Evolutionary conservation across 2,797 vertebrate species (phyloP).

Genomic region (Arnoldichthys spilopterus): DNA sequence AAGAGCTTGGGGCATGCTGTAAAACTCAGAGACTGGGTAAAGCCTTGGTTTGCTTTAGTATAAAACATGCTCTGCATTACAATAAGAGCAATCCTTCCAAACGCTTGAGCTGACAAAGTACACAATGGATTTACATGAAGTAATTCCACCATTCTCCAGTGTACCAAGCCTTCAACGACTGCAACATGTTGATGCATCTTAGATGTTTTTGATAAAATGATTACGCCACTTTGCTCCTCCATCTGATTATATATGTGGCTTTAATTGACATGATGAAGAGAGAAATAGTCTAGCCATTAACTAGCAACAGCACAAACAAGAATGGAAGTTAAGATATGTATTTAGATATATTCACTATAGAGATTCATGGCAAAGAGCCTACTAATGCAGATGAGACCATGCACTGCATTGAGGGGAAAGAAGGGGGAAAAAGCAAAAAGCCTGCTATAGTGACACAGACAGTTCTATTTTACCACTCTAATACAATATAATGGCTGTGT

Average conservation of each 20-base stretch:
- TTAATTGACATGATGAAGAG: neutral
- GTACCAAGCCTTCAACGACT: neutral
- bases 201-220: too few relatives aligned
- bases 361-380: neutral
- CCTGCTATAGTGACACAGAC: too few relatives aligned
- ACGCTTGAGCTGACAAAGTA: neutral
- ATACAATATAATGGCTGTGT: too few relatives aligned
- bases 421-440: too few relatives aligned
- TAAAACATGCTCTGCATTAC: constrained; percentile 23
- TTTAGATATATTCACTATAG: too few relatives aligned
- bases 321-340: neutral
- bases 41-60: constrained; percentile 25
- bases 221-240: neutral
- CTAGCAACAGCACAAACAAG: neutral
- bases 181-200: neutral
- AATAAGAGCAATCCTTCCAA: constrained; percentile 27
- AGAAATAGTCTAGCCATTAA: neutral
- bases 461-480: too few relatives aligned
- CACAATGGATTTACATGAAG: constrained; percentile 29
- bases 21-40: constrained; percentile 16
- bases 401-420: too few relatives aligned
- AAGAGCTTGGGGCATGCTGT: constrained; percentile 24
- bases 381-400: too few relatives aligned
- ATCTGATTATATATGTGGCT: neutral
- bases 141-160: neutral